Percentiles rank a stretch among this genome's conserved stretches.
phyloP scores from a whole-genome alignment of 2,797 vertebrate species.

The Synanceia verrucosa region DNA sequence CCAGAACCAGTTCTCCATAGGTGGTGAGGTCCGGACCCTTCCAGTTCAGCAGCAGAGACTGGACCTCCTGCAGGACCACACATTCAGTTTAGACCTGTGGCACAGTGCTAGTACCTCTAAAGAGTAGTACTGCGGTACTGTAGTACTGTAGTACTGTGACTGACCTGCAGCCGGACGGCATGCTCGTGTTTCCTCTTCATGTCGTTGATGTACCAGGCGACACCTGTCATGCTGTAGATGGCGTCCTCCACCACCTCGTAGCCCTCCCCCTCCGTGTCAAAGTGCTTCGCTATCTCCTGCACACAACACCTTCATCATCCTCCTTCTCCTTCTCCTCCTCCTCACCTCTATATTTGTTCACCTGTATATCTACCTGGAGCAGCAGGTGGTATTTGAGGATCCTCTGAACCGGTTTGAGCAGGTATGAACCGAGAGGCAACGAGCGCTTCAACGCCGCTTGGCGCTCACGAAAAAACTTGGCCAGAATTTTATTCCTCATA shows the following conservation, averaged over 20 bases:
- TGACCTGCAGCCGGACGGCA: constrained; percentile 88
- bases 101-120: background rate
- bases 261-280: constrained; percentile 88
- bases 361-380: constrained; percentile 96
- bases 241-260: constrained; percentile 94
- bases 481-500: constrained; percentile 91
- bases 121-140: background rate
- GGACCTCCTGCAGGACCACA: constrained; percentile 86
- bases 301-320: background rate
- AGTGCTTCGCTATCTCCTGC: constrained; percentile 95
- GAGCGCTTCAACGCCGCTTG: constrained; percentile 87
- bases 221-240: constrained; percentile 94
- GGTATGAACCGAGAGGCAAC: constrained; percentile 92
- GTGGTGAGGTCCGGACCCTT: constrained; percentile 91
- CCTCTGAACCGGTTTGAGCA: constrained; percentile 96
- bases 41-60: constrained; percentile 94
- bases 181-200: constrained; percentile 99
- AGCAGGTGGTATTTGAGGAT: constrained; percentile 97
- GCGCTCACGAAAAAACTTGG: constrained; percentile 89
- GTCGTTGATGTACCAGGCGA: constrained; percentile 98
- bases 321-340: background rate
- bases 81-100: background rate
- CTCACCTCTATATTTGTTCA: too few species aligned
- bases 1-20: constrained; percentile 92
- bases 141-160: too few species aligned